Evolutionary conservation across 2,797 vertebrate genomes (phyloP).

Genomic region (Brotula barbata): DNA sequence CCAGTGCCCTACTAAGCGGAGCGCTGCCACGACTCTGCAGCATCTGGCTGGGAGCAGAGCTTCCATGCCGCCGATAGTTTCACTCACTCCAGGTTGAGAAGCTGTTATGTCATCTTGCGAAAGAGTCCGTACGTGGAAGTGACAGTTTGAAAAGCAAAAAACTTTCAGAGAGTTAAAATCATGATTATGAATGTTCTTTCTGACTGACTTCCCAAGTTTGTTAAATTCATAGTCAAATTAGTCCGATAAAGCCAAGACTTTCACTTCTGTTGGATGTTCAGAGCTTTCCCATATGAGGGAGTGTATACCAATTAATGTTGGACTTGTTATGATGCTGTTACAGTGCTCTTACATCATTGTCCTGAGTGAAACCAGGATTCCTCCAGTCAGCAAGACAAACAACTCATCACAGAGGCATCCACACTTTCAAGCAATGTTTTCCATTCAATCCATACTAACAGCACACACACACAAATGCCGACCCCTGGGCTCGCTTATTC

Average conservation of each 20-base stretch:
- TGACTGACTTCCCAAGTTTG: not conserved
- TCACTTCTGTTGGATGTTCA: not conserved
- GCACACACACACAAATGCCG: not conserved
- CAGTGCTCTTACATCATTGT: constrained; percentile 52
- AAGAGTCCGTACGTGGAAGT: not conserved
- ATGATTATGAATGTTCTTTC: constrained; percentile 7
- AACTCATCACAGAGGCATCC: constrained; percentile 10
- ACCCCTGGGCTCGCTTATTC: not conserved
- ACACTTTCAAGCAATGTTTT: constrained; percentile 7
- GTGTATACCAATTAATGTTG: not conserved
- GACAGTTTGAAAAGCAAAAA: too few relatives aligned
- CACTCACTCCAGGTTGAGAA: constrained; percentile 44
- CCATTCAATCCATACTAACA: not conserved
- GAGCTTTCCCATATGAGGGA: not conserved
- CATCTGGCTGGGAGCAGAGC: constrained; percentile 16
- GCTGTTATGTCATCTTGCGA: constrained; percentile 28
- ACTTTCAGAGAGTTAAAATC: not conserved
- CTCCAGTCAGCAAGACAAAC: constrained; percentile 6
- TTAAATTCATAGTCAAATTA: too few relatives aligned
- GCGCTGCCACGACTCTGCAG: constrained; percentile 1
- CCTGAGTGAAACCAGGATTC: constrained; percentile 19
- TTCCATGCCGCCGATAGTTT: constrained; percentile 25
- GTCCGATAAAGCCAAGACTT: not conserved
- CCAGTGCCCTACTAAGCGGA: constrained; percentile 49
- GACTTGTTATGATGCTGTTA: constrained; percentile 31